Base-by-base conservation (phyloP, 2,888 invertebrate genomes). In the Pandemis corylana region DNA sequence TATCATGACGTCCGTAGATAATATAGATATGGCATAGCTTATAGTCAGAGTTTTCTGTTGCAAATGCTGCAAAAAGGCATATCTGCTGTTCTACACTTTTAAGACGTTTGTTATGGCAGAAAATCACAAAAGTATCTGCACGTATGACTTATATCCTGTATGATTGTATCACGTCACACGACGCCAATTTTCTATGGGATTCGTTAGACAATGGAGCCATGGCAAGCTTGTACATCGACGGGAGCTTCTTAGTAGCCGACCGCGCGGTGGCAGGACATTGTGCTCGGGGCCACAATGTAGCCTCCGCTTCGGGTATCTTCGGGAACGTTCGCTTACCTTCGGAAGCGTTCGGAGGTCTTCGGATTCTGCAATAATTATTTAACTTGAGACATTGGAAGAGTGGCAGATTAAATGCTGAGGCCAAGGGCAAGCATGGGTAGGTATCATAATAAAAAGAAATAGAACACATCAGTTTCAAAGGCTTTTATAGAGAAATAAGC, bases 181-280 rank as follows among this genome's bases (percentile, higher is more conserved):
- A 56, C 0, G 9, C 2, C 7, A 9, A 56, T 20, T 56, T 56
- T 56, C 20, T 15, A 3, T 7, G 20, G 1, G 28, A 36, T 56
- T 62, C 36, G 20, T 66, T 7, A 7, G 49, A 65, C 68, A 77
- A 75, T 80, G 80, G 72, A 76, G 15, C 76, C 75, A 13, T 4
- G 9, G 6, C 2, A 65, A 75, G 66, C 65, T 68, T 61, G 68
- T 65, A 76, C 68, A 80, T 79, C 82, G 84, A 82, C 85, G 81
- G 82, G 78, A 82, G 83, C 79, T 63, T 65, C 77, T 79, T 78
- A 76, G 77, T 76, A 76, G 78, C 78, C 67, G 69, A 70, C 68
- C 56, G 62, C 66, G 62, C 66, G 41, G 72, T 72, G 67, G 76
- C 68, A 53, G 61, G 56, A 70, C 70, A 68, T 59, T 49, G 68